Base-by-base conservation (phyloP, 2,888 invertebrate species). In the Galerucella nymphaeae region DNA sequence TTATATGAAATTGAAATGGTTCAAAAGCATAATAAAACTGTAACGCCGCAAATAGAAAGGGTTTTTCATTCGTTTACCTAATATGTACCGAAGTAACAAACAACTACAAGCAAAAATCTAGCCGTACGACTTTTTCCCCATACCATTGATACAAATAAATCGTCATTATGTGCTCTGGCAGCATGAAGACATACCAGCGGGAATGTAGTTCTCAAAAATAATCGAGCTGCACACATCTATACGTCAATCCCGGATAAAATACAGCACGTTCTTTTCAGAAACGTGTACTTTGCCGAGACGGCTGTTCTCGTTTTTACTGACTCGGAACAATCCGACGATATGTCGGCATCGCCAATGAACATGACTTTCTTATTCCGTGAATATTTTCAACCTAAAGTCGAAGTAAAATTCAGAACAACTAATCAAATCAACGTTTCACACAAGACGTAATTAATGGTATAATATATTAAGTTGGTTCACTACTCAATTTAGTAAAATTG, bases 141-240 rank as follows among this genome's bases (percentile, higher is more conserved):
- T 70, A 64, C 72, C 72, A 78, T 80, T 79, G 77, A 83, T 82
- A 81, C 82, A 81, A 83, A 84, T 84, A 84, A 84, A 84, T 84
- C 82, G 83, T 84, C 84, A 82, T 83, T 84, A 83, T 84, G 82
- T 80, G 82, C 78, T 80, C 79, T 81, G 82, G 82, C 81, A 81
- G 81, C 83, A 83, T 83, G 81, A 83, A 84, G 84, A 84, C 83
- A 83, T 83, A 83, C 83, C 84, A 81, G 80, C 80, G 80, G 79
- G 84, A 85, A 84, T 84, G 85, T 83, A 82, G 84, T 83, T 83
- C 82, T 84, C 83, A 83, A 85, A 85, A 85, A 85, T 85, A 83
- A 84, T 84, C 83, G 82, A 76, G 76, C 75, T 77, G 82, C 82
- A 82, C 82, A 83, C 83, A 83, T 80, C 81, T 81, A 80, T 82